A percentile compares a stretch with the other conserved stretches of the same genome.
Evolutionary conservation across 2,113 vertebrate genomes (phyloP).

Genomic region (Chinchilla lanigera): DNA sequence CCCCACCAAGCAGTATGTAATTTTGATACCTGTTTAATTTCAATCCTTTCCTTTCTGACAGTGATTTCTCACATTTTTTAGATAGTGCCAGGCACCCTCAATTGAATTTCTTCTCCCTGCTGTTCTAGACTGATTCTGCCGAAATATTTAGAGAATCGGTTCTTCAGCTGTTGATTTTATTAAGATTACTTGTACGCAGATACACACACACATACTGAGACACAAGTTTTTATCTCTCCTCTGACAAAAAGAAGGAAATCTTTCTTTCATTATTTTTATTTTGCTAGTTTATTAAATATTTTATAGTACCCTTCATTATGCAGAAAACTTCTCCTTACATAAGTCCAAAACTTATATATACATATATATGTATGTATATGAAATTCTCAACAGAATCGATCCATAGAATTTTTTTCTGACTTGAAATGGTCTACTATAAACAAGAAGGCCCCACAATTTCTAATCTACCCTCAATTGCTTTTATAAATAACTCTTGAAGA

Average conservation of each 20-base stretch:
- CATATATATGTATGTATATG: neutral
- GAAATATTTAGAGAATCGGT: conserved; percentile 78
- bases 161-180: conserved; percentile 77
- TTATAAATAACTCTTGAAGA: conserved; percentile 10
- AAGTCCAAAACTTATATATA: conserved; percentile 35
- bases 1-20: conserved; percentile 70
- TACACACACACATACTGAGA: conserved; percentile 69
- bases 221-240: neutral
- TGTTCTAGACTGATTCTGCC: conserved; percentile 68
- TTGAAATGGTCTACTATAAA: conserved; percentile 54
- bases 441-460: neutral
- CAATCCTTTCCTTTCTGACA: conserved; percentile 77
- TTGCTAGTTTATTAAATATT: conserved; percentile 80
- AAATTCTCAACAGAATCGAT: conserved; percentile 53
- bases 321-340: conserved; percentile 61
- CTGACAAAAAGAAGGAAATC: conserved; percentile 69
- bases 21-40: conserved; percentile 85
- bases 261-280: conserved; percentile 80
- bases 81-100: conserved; percentile 64
- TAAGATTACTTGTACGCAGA: conserved; percentile 50
- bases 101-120: conserved; percentile 74
- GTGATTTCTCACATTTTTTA: conserved; percentile 79
- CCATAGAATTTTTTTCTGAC: conserved; percentile 29
- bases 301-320: conserved; percentile 67
- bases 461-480: neutral